Evolutionary conservation across 2,797 vertebrate species (phyloP).

Genomic region (Hoplostethus mediterraneus): DNA sequence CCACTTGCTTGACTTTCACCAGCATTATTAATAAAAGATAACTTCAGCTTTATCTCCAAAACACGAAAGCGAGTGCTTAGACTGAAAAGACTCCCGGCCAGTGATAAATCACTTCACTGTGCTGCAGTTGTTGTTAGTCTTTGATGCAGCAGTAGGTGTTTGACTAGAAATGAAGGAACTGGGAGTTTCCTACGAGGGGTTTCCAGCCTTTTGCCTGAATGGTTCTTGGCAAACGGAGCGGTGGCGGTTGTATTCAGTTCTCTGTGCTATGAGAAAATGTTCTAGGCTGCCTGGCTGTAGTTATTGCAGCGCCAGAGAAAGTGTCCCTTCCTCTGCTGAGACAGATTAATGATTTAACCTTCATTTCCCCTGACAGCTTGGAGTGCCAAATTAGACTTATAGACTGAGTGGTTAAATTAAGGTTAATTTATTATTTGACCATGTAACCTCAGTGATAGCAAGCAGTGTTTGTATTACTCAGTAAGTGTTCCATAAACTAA

Average conservation of each 20-base stretch:
- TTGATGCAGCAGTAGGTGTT: constrained; percentile 25
- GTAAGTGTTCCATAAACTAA: too few species aligned
- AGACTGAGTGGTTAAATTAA: neutral
- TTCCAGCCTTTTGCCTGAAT: too few species aligned
- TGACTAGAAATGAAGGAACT: constrained; percentile 28
- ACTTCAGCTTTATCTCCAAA: constrained; percentile 48
- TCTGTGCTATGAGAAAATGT: constrained; percentile 8
- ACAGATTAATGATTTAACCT: constrained; percentile 34
- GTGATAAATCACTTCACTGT: constrained; percentile 37
- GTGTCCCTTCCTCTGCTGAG: constrained; percentile 17
- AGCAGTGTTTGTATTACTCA: neutral
- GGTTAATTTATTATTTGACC: constrained; percentile 6
- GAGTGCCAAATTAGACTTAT: constrained; percentile 32
- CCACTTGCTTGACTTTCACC: neutral
- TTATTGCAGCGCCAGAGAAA: constrained; percentile 26
- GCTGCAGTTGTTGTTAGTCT: constrained; percentile 23
- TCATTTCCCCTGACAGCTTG: constrained; percentile 21
- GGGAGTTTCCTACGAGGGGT: neutral
- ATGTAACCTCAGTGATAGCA: neutral
- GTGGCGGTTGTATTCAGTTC: constrained; percentile 14
- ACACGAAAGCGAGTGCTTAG: constrained; percentile 2
- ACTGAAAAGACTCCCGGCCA: constrained; percentile 28
- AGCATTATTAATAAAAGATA: constrained; percentile 39
- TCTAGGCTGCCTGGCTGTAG: constrained; percentile 2
- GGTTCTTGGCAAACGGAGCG: neutral